Evolutionary conservation across 2,888 invertebrate genomes (phyloP).

Genomic region (Neoscelio sp.): DNA sequence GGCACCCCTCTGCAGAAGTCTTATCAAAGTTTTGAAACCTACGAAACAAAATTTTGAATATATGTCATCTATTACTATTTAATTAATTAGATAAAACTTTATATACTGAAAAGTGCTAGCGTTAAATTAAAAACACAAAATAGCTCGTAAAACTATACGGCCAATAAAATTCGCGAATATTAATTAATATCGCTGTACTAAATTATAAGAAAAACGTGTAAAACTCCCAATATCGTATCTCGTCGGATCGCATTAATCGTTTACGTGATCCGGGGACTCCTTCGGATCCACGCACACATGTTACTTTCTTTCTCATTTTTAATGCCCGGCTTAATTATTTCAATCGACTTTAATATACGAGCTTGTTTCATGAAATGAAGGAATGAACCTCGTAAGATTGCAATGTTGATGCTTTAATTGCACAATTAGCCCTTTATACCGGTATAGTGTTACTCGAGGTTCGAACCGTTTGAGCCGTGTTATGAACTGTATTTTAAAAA

Average conservation of each 20-base stretch:
- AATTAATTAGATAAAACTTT: too few species aligned
- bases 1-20: too few species aligned
- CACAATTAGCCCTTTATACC: constrained; percentile 18
- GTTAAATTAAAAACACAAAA: too few species aligned
- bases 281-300: neutral
- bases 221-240: neutral
- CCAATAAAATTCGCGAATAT: constrained; percentile 12
- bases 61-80: too few species aligned
- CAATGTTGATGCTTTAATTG: constrained; percentile 26
- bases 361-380: constrained; percentile 18
- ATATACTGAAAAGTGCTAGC: too few species aligned
- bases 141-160: neutral
- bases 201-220: too few species aligned
- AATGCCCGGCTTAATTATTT: constrained; percentile 27
- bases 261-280: neutral
- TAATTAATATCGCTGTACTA: constrained; percentile 1
- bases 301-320: constrained; percentile 12
- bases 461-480: too few species aligned
- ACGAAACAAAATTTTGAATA: too few species aligned
- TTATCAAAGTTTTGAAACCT: too few species aligned
- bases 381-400: constrained; percentile 25
- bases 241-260: neutral
- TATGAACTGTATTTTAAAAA: too few species aligned
- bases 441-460: too few species aligned
- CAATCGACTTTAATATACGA: constrained; percentile 29